phyloP scores from a whole-genome alignment of 2,113 vertebrate species.

The Hepsetus odoe region DNA sequence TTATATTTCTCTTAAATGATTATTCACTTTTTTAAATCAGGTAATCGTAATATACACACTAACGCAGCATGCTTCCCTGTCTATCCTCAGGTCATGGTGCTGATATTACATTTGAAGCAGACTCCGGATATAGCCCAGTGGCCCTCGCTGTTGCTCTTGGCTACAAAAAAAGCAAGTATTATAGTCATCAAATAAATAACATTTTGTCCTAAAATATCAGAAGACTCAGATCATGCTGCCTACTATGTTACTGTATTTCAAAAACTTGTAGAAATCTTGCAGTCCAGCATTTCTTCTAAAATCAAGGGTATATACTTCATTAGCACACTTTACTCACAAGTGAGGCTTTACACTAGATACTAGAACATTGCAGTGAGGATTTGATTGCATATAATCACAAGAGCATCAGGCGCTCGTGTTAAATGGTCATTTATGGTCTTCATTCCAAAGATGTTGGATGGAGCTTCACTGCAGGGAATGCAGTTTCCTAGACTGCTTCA shows the following conservation, averaged over 20 bases:
- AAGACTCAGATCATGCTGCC: neutral
- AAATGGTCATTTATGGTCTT: neutral
- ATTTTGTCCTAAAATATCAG: too few relatives aligned
- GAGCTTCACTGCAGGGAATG: neutral
- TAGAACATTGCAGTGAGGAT: neutral
- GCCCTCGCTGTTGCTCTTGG: conserved; percentile 91
- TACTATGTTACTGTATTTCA: neutral
- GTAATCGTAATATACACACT: conserved; percentile 42
- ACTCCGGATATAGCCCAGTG: conserved; percentile 94
- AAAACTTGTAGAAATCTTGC: neutral
- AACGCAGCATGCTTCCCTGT: conserved; percentile 15
- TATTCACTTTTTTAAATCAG: neutral
- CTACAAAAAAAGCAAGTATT: conserved; percentile 84
- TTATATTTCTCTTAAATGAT: neutral
- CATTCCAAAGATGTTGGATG: neutral
- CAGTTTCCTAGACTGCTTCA: neutral
- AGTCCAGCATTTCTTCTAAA: neutral
- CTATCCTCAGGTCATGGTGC: conserved; percentile 79
- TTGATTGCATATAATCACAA: neutral
- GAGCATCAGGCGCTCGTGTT: neutral
- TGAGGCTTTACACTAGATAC: neutral
- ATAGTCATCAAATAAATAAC: neutral
- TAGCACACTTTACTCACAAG: neutral
- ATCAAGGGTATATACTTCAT: neutral
- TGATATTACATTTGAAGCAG: conserved; percentile 91